Percentiles rank a stretch among this genome's conserved stretches.
Evolutionary conservation across 2,888 invertebrate species (phyloP).

Genomic region (Hirtodrosophila confusa): DNA sequence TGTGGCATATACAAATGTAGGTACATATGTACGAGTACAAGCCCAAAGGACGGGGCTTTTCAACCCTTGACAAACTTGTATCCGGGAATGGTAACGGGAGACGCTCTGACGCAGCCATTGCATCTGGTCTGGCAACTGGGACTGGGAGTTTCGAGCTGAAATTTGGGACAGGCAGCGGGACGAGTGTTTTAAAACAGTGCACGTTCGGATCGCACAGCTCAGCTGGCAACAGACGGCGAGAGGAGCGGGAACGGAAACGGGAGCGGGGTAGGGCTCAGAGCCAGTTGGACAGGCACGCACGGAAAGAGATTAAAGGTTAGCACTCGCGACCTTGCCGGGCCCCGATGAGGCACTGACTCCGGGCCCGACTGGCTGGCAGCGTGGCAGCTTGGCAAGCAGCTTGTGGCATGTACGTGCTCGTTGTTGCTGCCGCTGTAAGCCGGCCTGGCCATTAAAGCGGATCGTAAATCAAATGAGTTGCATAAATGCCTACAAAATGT

Average conservation of each 20-base stretch:
- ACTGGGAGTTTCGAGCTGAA: neutral
- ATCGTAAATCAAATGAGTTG: conserved; percentile 77
- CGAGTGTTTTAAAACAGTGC: conserved; percentile 48
- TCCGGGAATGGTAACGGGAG: conserved; percentile 24
- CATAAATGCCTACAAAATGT: conserved; percentile 76
- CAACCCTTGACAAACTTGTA: conserved; percentile 56
- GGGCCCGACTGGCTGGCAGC: neutral
- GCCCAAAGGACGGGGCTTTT: conserved; percentile 12
- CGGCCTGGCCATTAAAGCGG: conserved; percentile 60
- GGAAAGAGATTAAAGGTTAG: conserved; percentile 75
- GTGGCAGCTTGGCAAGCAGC: conserved; percentile 67
- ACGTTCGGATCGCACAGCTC: conserved; percentile 42
- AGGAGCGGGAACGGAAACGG: conserved; percentile 13
- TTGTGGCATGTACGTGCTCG: conserved; percentile 79
- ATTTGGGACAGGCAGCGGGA: conserved; percentile 16
- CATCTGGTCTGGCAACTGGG: conserved; percentile 44
- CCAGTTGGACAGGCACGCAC: conserved; percentile 53
- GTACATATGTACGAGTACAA: conserved; percentile 1
- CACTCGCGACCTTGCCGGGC: conserved; percentile 72
- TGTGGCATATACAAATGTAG: conserved; percentile 14
- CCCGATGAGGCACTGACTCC: conserved; percentile 41
- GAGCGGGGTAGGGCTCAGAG: conserved; percentile 11
- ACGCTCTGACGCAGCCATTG: conserved; percentile 53
- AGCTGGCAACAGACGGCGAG: conserved; percentile 48
- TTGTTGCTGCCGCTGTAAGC: conserved; percentile 49